Percentiles rank a stretch among this genome's conserved stretches.
phyloP scores from a whole-genome alignment of 2,888 invertebrate genomes.

The Mongoloraphidia duomilia region DNA sequence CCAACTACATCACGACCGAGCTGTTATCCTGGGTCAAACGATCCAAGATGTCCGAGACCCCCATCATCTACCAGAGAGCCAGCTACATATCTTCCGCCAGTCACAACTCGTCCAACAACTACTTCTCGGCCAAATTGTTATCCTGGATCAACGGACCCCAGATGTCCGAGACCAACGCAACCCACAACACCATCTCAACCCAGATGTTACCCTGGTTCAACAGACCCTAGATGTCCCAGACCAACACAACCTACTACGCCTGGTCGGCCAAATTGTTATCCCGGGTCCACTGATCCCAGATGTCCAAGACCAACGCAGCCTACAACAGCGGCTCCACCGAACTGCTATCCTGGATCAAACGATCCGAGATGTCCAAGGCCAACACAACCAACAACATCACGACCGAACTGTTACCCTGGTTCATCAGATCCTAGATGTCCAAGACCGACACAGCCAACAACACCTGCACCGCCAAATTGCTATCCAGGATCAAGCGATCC shows the following conservation, averaged over 20 bases:
- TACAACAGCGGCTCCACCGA: constrained; percentile 13
- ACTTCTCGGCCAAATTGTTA: too few species aligned
- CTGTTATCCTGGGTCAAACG: too few species aligned
- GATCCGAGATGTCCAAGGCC: constrained; percentile 23
- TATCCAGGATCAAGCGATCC: constrained; percentile 25
- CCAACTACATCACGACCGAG: too few species aligned
- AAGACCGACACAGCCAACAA: constrained; percentile 8
- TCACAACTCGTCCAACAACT: constrained; percentile 4
- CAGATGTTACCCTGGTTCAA: constrained; percentile 8
- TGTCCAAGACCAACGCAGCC: constrained; percentile 11
- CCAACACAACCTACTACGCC: constrained; percentile 12
- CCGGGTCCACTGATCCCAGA: constrained; percentile 18
- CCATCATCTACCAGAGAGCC: too few species aligned
- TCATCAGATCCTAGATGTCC: too few species aligned
- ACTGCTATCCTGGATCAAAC: constrained; percentile 13
- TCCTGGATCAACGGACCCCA: too few species aligned
- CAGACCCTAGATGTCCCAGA: constrained; percentile 16
- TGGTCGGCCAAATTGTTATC: constrained; percentile 19
- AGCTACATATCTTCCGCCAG: too few species aligned
- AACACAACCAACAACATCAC: too few species aligned
- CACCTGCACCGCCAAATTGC: constrained; percentile 19
- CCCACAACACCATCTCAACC: too few species aligned
- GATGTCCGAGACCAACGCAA: too few species aligned
- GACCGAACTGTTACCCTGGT: too few species aligned
- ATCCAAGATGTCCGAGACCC: too few species aligned